phyloP scores from a whole-genome alignment of 2,797 vertebrate species.

The Sebastes itinus region DNA sequence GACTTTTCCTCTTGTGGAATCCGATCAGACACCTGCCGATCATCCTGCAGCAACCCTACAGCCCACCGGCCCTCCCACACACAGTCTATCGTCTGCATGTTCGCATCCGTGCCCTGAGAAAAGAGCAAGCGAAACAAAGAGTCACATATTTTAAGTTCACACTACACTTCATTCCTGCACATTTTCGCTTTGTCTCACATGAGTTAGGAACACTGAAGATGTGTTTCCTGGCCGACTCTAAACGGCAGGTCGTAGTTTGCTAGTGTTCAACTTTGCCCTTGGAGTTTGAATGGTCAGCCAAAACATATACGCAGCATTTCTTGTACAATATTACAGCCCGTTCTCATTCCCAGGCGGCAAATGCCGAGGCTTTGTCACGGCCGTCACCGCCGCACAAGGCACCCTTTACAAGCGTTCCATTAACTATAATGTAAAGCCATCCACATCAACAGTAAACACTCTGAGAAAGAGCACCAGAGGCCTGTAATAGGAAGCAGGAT shows the following conservation, averaged over 20 bases:
- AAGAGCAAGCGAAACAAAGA: background rate
- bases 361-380: no score
- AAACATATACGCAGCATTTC: background rate
- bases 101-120: background rate
- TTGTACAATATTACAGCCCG: background rate
- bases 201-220: background rate
- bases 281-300: background rate
- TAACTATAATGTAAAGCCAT: no score
- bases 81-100: background rate
- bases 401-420: no score
- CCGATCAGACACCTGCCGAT: conserved; percentile 30
- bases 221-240: background rate
- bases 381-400: no score
- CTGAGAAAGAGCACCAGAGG: no score
- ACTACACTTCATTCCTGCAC: background rate
- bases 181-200: background rate
- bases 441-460: no score
- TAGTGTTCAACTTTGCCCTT: background rate
- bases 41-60: background rate
- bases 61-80: background rate
- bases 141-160: background rate
- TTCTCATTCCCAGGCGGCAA: no score
- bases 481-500: no score
- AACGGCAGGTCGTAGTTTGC: background rate
- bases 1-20: conserved; percentile 10